phyloP scores from a whole-genome alignment of 2,113 vertebrate species.

The Pelvicachromis taeniatus region DNA sequence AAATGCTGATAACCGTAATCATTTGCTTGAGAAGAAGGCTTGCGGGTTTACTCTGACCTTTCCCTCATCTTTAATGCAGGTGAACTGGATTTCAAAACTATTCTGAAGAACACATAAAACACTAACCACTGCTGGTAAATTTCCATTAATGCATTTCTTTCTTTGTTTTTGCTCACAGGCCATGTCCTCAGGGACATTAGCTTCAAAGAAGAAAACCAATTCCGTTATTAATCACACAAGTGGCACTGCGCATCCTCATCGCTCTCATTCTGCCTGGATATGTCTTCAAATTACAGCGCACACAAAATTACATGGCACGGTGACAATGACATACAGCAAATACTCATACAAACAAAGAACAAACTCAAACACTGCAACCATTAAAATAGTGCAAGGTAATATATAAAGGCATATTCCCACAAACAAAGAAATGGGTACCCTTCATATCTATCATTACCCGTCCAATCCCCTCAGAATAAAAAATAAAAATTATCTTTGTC shows the following conservation, averaged over 20 bases:
- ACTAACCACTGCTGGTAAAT: neutral
- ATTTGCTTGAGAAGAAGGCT: too few relatives aligned
- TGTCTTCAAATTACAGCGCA: constrained; percentile 33
- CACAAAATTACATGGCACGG: neutral
- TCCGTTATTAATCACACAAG: neutral
- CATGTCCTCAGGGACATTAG: neutral
- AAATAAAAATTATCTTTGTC: neutral
- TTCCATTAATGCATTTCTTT: neutral
- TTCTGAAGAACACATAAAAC: neutral
- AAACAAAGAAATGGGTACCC: neutral
- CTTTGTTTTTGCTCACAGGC: neutral
- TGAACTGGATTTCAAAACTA: neutral
- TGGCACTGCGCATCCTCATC: neutral
- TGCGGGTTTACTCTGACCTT: too few relatives aligned
- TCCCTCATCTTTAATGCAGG: too few relatives aligned
- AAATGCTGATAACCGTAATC: neutral
- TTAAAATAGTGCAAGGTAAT: neutral
- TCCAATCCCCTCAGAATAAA: neutral
- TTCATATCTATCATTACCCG: neutral
- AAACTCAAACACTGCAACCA: neutral
- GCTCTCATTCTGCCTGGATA: neutral
- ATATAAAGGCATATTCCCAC: neutral
- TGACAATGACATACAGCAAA: neutral
- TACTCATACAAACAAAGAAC: neutral
- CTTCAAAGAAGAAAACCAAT: neutral